phyloP scores from a whole-genome alignment of 2,113 vertebrate genomes.

The Chelonoidis abingdonii region DNA sequence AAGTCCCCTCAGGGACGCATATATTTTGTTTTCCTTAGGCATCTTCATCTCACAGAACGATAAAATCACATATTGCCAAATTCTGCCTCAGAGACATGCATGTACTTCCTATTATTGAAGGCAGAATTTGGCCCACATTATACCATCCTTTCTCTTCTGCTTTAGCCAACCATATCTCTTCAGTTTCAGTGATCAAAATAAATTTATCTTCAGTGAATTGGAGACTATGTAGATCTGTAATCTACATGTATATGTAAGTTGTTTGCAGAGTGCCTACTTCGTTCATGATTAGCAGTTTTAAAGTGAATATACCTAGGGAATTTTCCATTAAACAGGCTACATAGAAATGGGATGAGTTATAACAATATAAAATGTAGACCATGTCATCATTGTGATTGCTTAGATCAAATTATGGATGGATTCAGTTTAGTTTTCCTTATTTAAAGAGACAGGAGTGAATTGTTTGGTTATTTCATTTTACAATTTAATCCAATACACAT shows the following conservation, averaged over 20 bases:
- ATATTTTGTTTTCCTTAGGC: not conserved
- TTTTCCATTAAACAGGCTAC: not conserved
- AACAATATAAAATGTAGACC: not conserved
- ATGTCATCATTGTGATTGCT: not conserved
- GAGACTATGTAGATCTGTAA: not conserved
- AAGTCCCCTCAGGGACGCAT: accelerated
- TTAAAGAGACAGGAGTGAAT: not conserved
- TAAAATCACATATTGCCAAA: not conserved
- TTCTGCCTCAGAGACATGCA: accelerated
- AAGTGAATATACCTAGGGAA: not conserved
- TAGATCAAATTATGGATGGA: not conserved
- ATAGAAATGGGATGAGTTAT: slow-evolving; percentile 2
- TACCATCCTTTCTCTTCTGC: not conserved
- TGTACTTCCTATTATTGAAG: accelerated
- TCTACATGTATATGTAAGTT: not conserved
- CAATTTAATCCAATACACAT: not conserved
- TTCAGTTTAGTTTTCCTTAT: slow-evolving; percentile 1
- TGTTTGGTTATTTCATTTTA: not conserved
- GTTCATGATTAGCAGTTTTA: not conserved
- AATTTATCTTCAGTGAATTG: not conserved
- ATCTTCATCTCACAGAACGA: not conserved
- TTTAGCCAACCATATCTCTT: not conserved
- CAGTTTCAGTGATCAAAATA: not conserved
- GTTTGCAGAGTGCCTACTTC: not conserved
- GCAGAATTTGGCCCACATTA: accelerated